These are phyloP conservation scores for Biston stratarius DNA, from an alignment of 2,888 invertebrate genomes.

Conservation along the genomic window DNA sequence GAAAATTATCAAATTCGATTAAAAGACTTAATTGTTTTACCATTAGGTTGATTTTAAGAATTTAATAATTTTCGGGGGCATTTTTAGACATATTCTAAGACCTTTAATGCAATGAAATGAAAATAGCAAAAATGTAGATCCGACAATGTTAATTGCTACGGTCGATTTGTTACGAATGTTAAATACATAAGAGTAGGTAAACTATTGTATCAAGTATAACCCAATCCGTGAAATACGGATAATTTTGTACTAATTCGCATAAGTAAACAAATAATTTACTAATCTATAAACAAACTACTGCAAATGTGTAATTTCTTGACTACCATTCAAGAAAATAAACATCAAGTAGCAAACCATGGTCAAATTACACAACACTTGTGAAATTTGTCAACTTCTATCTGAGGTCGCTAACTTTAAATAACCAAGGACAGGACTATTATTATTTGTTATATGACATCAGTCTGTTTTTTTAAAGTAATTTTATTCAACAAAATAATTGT, in stretches of 20 bases:
- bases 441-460: conserved; percentile 44
- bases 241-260: background rate
- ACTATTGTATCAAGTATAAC: no score
- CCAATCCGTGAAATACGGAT: background rate
- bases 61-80: no score
- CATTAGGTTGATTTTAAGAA: no score
- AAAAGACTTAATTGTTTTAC: no score
- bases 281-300: background rate
- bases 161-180: no score
- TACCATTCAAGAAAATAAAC: conserved; percentile 9
- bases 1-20: no score
- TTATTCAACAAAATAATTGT: conserved; percentile 22
- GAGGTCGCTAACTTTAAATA: conserved; percentile 45
- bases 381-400: conserved; percentile 52
- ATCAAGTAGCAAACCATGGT: conserved; percentile 40
- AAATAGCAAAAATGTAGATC: no score
- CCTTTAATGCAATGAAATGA: no score
- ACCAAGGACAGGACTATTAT: conserved; percentile 48
- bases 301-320: background rate
- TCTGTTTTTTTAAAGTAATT: conserved; percentile 26
- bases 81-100: no score
- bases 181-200: no score
- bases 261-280: background rate
- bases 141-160: no score
- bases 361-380: conserved; percentile 48